A percentile compares a stretch with the other conserved stretches of the same genome.
Evolutionary conservation across 2,888 invertebrate species (phyloP).

Genomic region (Mesoligia furuncula): DNA sequence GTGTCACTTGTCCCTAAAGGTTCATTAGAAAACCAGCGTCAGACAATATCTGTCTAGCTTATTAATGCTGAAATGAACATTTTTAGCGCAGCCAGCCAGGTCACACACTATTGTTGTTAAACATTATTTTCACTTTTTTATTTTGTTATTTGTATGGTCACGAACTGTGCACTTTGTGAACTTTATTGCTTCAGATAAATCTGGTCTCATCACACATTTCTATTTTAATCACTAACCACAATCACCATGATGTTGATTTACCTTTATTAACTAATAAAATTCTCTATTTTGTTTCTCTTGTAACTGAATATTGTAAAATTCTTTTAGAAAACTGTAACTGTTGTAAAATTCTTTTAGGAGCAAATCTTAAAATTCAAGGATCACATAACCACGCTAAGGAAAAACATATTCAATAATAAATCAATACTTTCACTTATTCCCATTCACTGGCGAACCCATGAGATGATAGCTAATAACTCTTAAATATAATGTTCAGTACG

Average conservation of each 20-base stretch:
- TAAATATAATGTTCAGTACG: conserved; percentile 68
- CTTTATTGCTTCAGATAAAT: background rate
- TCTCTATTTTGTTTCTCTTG: too few relatives aligned
- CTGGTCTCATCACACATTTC: background rate
- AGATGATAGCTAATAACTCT: conserved; percentile 64
- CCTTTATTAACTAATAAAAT: too few relatives aligned
- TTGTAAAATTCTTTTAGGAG: too few relatives aligned
- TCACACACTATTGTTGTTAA: background rate
- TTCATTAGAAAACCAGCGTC: background rate
- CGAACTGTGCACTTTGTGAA: background rate
- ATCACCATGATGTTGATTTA: too few relatives aligned
- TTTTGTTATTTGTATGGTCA: background rate
- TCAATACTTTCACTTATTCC: conserved; percentile 47
- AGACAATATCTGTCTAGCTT: background rate
- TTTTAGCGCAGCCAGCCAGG: too few relatives aligned
- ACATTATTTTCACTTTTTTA: background rate
- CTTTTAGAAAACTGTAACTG: too few relatives aligned
- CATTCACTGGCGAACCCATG: conserved; percentile 43
- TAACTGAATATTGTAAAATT: too few relatives aligned
- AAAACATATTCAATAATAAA: conserved; percentile 42
- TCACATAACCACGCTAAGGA: background rate
- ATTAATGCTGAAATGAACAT: background rate
- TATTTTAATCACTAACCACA: background rate
- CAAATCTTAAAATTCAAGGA: background rate
- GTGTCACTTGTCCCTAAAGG: background rate